Evolutionary conservation across 2,797 vertebrate species (phyloP).

Genomic region (Bufotes viridis): DNA sequence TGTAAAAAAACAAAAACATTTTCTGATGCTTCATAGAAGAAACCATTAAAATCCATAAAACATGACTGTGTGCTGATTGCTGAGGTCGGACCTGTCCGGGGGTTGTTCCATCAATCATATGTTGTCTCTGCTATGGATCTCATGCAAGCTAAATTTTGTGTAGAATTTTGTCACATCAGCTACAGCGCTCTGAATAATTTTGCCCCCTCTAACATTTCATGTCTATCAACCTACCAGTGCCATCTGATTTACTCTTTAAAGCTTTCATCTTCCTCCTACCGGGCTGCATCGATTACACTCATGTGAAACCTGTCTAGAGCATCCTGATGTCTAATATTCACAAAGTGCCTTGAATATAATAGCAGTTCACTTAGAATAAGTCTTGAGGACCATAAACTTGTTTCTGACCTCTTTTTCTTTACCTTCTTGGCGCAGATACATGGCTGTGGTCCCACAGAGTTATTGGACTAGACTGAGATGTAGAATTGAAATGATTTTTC

Average conservation of each 20-base stretch:
- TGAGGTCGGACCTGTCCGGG: background rate
- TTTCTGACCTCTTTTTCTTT: background rate
- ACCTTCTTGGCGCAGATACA: background rate
- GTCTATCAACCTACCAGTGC: background rate
- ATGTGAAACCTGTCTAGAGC: background rate
- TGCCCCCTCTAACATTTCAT: background rate
- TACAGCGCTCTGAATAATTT: background rate
- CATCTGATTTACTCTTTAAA: background rate
- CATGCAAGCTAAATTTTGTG: background rate
- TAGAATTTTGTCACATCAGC: background rate
- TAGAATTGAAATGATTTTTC: too few species aligned
- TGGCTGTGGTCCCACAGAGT: too few species aligned
- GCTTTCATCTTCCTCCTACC: background rate
- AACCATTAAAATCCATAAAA: conserved; percentile 3
- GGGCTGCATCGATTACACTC: background rate
- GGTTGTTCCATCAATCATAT: background rate
- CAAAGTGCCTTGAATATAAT: background rate
- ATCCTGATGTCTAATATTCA: background rate
- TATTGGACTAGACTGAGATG: too few species aligned
- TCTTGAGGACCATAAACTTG: background rate
- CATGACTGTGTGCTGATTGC: background rate
- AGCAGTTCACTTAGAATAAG: background rate
- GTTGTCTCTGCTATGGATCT: background rate
- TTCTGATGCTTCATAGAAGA: background rate
- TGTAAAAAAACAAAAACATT: conserved; percentile 7